Evolutionary conservation across 2,888 invertebrate species (phyloP), one percentile per base, ranked within the genome.

Genomic region (Galerucella calmariensis): DNA sequence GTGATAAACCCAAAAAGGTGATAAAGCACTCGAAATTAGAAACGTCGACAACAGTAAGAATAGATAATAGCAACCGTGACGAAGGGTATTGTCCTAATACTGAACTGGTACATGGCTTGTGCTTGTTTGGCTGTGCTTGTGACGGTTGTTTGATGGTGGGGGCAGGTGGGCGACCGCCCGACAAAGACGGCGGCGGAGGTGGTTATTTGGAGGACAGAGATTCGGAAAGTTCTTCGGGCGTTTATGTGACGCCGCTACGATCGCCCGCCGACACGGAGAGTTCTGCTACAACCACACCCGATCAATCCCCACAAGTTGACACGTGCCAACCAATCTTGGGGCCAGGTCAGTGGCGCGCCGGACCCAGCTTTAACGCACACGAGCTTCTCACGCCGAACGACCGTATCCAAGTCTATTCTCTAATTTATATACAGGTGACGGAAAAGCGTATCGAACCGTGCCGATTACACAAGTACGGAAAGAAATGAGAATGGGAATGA

Each of bases 261-360:
- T 79, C 80, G 79, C 81, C 81, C 74, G 76, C 81, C 74, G 81
- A 79, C 71, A 80, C 79, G 78, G 74, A 82, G 79, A 81, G 82
- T 80, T 83, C 83, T 80, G 51, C 73, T 80, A 83, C 83, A 79
- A 62, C 73, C 53, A 69, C 78, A 79, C 78, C 77, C 83, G 82
- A 80, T 74, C 82, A 80, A 80, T 69, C 73, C 69, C 81, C 81
- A 74, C 74, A 77, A 78, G 79, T 82, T 81, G 83, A 84, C 84
- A 80, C 81, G 82, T 84, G 81, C 83, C 83, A 82, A 81, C 83
- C 82, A 83, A 85, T 85, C 86, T 87, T 85, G 82, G 85, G 86
- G 85, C 87, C 87, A 88, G 88, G 88, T 88, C 88, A 88, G 88
- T 87, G 85, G 71, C 63, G 65, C 73, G 83, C 87, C 78, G 89